phyloP scores from a whole-genome alignment of 2,888 invertebrate species.

The Agrilus cyanescens region DNA sequence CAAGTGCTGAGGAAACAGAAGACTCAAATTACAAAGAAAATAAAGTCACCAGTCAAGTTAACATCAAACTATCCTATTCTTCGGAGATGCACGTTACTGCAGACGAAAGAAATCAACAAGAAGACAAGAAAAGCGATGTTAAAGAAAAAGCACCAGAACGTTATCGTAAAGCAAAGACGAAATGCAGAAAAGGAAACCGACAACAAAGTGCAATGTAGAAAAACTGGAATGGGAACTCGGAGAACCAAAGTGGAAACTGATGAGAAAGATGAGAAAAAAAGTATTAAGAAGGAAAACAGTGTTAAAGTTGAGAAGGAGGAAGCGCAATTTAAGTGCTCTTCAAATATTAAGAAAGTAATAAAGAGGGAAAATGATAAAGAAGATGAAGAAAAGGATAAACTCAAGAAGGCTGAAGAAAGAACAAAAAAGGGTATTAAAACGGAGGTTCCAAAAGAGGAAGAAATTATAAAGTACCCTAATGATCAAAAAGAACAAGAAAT shows the following conservation, averaged over 20 bases:
- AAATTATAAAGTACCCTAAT: constrained; percentile 3
- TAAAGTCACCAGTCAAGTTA: too few species aligned
- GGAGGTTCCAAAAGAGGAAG: constrained; percentile 1
- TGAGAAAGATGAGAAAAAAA: constrained; percentile 11
- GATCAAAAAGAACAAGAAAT: not conserved
- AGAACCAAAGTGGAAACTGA: constrained; percentile 10
- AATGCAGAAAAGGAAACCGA: too few species aligned
- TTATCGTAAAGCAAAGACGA: not conserved
- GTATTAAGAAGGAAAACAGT: not conserved
- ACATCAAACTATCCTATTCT: constrained; percentile 2
- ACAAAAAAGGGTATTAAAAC: constrained; percentile 2
- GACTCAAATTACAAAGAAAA: too few species aligned
- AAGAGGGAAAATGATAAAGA: constrained; percentile 15
- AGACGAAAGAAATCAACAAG: not conserved
- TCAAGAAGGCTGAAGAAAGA: constrained; percentile 10
- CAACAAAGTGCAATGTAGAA: too few species aligned
- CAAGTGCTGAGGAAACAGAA: too few species aligned
- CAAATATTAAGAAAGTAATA: constrained; percentile 13
- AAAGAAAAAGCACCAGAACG: not conserved
- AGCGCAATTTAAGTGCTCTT: not conserved
- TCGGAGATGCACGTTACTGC: too few species aligned
- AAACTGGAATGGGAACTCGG: too few species aligned
- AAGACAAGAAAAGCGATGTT: constrained; percentile 1
- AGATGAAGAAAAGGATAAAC: constrained; percentile 10
- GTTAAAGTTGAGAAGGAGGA: not conserved